Base-by-base conservation (phyloP, 2,888 invertebrate genomes). In the Sussaba pulchella region DNA sequence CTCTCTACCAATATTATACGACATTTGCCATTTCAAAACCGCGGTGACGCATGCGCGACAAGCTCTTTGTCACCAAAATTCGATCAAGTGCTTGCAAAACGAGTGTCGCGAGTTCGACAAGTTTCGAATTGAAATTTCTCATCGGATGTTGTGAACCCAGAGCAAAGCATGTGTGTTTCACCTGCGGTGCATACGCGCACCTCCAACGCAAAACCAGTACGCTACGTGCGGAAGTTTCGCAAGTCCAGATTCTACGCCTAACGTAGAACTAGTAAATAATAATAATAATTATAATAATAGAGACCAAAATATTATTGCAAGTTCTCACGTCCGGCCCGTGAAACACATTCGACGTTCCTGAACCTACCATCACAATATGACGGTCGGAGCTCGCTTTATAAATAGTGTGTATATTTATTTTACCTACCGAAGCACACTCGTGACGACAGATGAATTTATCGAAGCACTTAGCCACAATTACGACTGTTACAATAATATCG, bases 371-470 rank as follows among this genome's bases (percentile, higher is more conserved):
- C 12, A 10, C 50, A 2, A 52, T n/a, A n/a, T n/a, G n/a, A n/a
- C n/a, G 12, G 14, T n/a, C 1, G 12, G 1, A 4, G 4, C 26
- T 54, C 12, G 12, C 3, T 14, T 54, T 54, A 26, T 1, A 8
- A 2, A 12, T 71, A 17, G 24, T 64, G 43, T 39, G 57, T 57
- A 57, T 41, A 41, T 47, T 64, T 31, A 17, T 6, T 24, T 41
- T 45, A 64, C 45, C 45, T n/a, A n/a, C n/a, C n/a, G n/a, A n/a
- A 61, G 26, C 64, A 45, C 26, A 45, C 31, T 24, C 64, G 10
- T n/a, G 26, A 50, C 57, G 59, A 77, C 45, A 2, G 77, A 77
- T 77, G 24, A 77, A 77, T 71, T 66, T 71, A 57, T 77, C 47
- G 71, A 71, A 64, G 54, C 39, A 43, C 41, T 64, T 73, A 52